Evolutionary conservation across 2,113 vertebrate species (phyloP), one percentile per base, ranked within the genome.

Genomic region (Galbula dea): DNA sequence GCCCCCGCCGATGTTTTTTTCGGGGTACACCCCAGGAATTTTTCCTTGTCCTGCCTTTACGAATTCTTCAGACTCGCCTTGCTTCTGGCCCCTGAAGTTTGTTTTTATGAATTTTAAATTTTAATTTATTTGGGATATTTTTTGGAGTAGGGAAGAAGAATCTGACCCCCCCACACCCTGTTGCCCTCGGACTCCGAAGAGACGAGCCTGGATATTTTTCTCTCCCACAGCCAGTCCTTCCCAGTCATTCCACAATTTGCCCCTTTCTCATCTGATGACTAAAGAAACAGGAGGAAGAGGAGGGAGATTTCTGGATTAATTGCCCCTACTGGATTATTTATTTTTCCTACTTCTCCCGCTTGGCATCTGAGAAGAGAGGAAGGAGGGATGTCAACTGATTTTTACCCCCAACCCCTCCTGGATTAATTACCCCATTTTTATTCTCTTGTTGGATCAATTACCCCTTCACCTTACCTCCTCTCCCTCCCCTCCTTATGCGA

Each of bases 101-200:
- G 82, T 54, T 86, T 93, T 94, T 85, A 81, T 84, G 88, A 46
- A 43, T 73, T 86, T 83, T 66, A 81, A 80, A 90, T 76, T 92
- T 89, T 96, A 93, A 96, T 96, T 96, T 95, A 92, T 96, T 97
- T 77, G 87, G 89, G 91, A 84, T 94, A 95, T 95, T 89, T 95
- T 89, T 92, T 86, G 86, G 87, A 83, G 89, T 85, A 67, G 83
- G 85, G 87, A 81, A 94, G 78, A 93, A 97, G 89, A 91, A 86
- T 83, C 76, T 83, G 88, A 83, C 71, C 52, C 77, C 66, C 73
- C 77, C 34, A 20, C 78, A 63, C 81, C 77, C 78, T 83, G 90
- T 89, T 91, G 88, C 92, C 90, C 92, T 91, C 86, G 83, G 92
- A 89, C 92, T 88, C 91, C 68, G 91, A 89, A 94, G 82, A 93